Conservation (phyloP, 23 tunicate species). For the Trididemnum miniatum region DNA sequence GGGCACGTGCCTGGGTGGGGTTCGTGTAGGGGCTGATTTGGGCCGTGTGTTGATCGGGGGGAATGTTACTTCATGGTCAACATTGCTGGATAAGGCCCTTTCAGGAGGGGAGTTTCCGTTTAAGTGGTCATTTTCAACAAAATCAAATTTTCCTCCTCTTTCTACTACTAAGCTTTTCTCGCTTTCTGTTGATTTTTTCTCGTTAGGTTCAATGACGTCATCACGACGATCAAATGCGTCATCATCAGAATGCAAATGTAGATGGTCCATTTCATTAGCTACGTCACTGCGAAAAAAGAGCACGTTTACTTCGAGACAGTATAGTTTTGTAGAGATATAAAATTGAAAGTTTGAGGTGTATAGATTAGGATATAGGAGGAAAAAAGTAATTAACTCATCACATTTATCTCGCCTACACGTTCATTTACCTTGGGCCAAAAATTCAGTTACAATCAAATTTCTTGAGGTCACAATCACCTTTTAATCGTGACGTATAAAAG, state of each 20-base stretch:
- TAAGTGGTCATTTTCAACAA: slow-evolving; percentile 59
- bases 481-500: too few relatives aligned
- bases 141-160: slow-evolving; percentile 83
- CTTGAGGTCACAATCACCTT: too few relatives aligned
- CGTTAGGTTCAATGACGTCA: slow-evolving; percentile 9
- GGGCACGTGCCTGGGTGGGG: not conserved
- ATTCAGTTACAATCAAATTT: too few relatives aligned
- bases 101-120: slow-evolving; percentile 54
- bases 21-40: slow-evolving; percentile 49
- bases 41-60: slow-evolving; percentile 46
- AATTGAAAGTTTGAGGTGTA: too few relatives aligned
- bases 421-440: too few relatives aligned
- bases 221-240: slow-evolving; percentile 44
- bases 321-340: too few relatives aligned
- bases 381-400: too few relatives aligned
- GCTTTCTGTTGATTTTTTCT: not conserved
- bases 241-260: not conserved
- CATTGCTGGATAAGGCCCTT: not conserved
- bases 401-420: too few relatives aligned
- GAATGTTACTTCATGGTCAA: not conserved
- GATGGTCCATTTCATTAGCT: not conserved
- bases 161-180: slow-evolving; percentile 69
- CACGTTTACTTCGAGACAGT: too few relatives aligned
- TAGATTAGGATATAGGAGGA: too few relatives aligned
- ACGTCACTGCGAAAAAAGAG: not conserved